Conservation (phyloP, 2,888 invertebrate species). For the Heliconius hortense region DNA sequence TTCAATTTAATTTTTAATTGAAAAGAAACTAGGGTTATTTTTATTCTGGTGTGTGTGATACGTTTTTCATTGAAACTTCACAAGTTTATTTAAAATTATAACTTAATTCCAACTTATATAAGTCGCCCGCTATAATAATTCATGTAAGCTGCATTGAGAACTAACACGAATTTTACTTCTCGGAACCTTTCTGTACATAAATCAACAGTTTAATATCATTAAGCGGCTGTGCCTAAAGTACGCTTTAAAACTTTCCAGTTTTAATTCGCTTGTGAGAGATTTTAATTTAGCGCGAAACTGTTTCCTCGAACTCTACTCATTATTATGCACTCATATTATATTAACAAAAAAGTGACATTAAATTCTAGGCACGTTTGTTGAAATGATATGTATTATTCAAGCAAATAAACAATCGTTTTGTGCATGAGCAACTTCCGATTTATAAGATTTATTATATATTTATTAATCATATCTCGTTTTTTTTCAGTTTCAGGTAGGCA, state of each 20-base stretch:
- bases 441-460: neutral
- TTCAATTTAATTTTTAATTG: too few species aligned
- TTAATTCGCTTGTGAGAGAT: constrained; percentile 70
- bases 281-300: constrained; percentile 73
- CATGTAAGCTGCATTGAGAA: constrained; percentile 44
- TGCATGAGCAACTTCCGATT: neutral
- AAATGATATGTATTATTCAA: constrained; percentile 27
- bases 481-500: too few species aligned
- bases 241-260: constrained; percentile 68
- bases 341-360: constrained; percentile 58
- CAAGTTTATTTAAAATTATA: constrained; percentile 6
- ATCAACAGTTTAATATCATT: constrained; percentile 75
- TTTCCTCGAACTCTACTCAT: constrained; percentile 61
- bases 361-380: constrained; percentile 36
- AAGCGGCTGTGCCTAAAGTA: constrained; percentile 68
- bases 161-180: constrained; percentile 48
- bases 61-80: neutral
- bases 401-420: neutral
- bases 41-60: neutral
- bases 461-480: neutral
- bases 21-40: neutral
- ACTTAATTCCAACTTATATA: constrained; percentile 23
- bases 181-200: constrained; percentile 63
- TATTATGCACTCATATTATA: constrained; percentile 71
- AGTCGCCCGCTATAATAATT: constrained; percentile 34